Base-by-base conservation (phyloP, 2,888 invertebrate species). In the Euproctis similis region DNA sequence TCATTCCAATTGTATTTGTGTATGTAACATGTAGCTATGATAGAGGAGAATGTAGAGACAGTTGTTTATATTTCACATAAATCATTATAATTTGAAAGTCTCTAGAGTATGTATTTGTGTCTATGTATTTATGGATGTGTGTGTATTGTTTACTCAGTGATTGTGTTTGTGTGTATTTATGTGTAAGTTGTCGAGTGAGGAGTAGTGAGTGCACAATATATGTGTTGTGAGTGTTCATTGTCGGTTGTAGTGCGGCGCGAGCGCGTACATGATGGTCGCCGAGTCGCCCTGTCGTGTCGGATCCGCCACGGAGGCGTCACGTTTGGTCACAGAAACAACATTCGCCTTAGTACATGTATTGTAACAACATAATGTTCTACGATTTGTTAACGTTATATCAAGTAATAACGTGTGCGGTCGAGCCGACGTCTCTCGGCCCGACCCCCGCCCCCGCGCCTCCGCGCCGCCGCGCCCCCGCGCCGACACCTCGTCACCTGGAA, bases 281-380 rank as follows among this genome's bases (percentile, higher is more conserved):
- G 40, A 47, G 59, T 53, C 66, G 53, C 63, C 57, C 53, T 55
- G 63, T 53, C 59, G n/a, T n/a, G 45, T 40, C 6, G 17, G 17
- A 8, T 2, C 50, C 39, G 46, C 45, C 53, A 54, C 48, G 53
- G n/a, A n/a, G 55, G 53, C 53, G 59, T 59, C 70, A 60, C 65
- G 58, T 58, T 46, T 64, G 68, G 69, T 70, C 81, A 76, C 77
- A 70, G 67, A 63, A 71, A 75, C 67, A 73, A 69, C 71, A 60
- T 67, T 70, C 71, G 78, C 73, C 74, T 74, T 69, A 73, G 70
- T 78, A 77, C 66, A 76, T 69, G 72, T 76, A 74, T 69, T 69
- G 71, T 76, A 74, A 69, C 75, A 82, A 81, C 81, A 75, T 71
- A 82, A 77, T 78, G 81, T 81, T 72, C 78, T 76, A 78, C 77